Evolutionary conservation across 1,140 invertebrate species (phyloP).

Genomic region (Orius insidiosus): DNA sequence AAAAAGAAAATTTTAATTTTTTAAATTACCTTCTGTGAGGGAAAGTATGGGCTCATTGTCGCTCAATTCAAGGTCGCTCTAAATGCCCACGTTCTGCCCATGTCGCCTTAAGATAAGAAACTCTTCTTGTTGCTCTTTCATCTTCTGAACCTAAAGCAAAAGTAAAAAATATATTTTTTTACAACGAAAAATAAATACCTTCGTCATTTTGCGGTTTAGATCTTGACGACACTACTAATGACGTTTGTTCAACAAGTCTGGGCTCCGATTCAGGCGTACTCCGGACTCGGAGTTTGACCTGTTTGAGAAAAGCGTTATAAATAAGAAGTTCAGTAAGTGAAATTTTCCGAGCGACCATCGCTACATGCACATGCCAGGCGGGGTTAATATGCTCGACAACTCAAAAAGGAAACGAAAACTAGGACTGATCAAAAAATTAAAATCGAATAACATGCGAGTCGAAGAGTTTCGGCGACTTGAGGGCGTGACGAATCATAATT

Average conservation of each 20-base stretch:
- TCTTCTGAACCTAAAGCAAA: constrained; percentile 42
- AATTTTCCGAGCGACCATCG: no score
- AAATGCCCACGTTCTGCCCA: constrained; percentile 47
- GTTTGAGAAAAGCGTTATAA: no score
- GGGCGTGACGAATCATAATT: no score
- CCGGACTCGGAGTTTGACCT: no score
- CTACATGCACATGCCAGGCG: no score
- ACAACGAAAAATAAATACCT: no score
- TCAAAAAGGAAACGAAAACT: no score
- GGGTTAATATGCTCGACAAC: no score
- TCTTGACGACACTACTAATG: constrained; percentile 4
- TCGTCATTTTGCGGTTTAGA: constrained; percentile 3
- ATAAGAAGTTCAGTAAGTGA: no score
- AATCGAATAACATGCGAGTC: no score
- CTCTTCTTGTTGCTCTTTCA: constrained; percentile 64
- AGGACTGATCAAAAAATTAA: no score
- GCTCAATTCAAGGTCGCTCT: constrained; percentile 44
- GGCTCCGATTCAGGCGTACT: constrained; percentile 11
- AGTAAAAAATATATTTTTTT: neutral
- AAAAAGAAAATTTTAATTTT: constrained; percentile 8
- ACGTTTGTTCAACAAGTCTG: constrained; percentile 4
- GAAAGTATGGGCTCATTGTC: constrained; percentile 32
- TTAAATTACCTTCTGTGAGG: constrained; percentile 38
- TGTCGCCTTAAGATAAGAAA: constrained; percentile 82
- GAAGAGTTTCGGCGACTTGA: no score